phyloP scores from a whole-genome alignment of 2,797 vertebrate genomes.

The Eulemur mongoz region DNA sequence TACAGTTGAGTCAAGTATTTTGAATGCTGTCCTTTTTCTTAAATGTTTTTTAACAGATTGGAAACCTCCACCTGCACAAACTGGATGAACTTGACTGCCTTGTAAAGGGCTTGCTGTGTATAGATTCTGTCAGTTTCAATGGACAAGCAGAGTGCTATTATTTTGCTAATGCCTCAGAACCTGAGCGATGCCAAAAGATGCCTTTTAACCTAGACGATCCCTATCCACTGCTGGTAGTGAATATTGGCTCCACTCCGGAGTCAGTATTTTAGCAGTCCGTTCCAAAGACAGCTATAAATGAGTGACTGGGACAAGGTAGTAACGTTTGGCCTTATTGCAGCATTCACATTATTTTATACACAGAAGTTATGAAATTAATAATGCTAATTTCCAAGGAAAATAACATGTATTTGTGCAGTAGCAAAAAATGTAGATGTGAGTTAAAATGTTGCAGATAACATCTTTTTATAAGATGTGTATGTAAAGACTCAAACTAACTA shows the following conservation, averaged over 20 bases:
- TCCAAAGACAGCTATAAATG: constrained; percentile 93
- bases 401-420: neutral
- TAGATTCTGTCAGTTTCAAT: constrained; percentile 93
- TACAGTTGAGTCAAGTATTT: neutral
- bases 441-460: neutral
- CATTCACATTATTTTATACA: neutral
- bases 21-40: constrained; percentile 15
- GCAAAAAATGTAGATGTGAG: neutral
- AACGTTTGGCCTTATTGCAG: neutral
- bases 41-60: constrained; percentile 86
- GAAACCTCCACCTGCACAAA: constrained; percentile 93
- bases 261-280: constrained; percentile 93
- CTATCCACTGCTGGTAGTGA: constrained; percentile 92
- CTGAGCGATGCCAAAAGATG: constrained; percentile 93
- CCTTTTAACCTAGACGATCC: constrained; percentile 92
- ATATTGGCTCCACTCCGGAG: constrained; percentile 91
- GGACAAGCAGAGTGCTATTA: constrained; percentile 94
- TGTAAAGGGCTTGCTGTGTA: constrained; percentile 92
- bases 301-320: constrained; percentile 92
- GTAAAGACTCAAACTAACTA: neutral
- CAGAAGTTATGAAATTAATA: neutral
- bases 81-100: constrained; percentile 94
- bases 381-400: neutral
- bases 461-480: neutral
- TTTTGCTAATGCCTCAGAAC: constrained; percentile 93